phyloP scores from a whole-genome alignment of 2,888 invertebrate species.

The Cacoxenus indagator region DNA sequence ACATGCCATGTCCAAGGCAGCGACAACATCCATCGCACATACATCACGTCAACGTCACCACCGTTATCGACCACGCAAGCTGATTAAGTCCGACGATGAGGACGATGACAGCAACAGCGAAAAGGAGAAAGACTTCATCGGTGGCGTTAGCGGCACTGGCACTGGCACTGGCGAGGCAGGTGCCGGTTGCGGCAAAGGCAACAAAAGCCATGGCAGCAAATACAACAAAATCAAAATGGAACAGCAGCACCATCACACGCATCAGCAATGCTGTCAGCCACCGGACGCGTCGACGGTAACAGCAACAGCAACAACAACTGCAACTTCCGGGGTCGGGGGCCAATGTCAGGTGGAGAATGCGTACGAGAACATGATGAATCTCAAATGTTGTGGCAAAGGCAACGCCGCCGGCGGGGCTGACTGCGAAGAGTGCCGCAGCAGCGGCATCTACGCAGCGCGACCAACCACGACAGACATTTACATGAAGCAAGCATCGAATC shows the following conservation, averaged over 20 bases:
- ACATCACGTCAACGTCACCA: constrained; percentile 68
- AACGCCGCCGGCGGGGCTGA: constrained; percentile 30
- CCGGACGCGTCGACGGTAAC: background rate
- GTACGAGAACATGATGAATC: constrained; percentile 69
- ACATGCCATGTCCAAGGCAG: constrained; percentile 33
- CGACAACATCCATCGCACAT: constrained; percentile 54
- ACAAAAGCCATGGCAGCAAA: constrained; percentile 45
- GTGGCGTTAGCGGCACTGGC: background rate
- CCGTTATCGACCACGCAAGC: constrained; percentile 69
- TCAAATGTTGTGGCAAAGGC: constrained; percentile 59
- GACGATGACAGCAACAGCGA: constrained; percentile 70
- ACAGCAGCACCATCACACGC: constrained; percentile 32
- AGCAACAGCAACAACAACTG: constrained; percentile 39
- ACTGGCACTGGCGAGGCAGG: constrained; percentile 12
- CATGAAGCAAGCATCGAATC: constrained; percentile 68
- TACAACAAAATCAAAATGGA: constrained; percentile 56
- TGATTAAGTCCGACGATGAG: constrained; percentile 71
- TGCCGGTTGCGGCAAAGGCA: constrained; percentile 32
- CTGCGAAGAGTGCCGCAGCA: constrained; percentile 31
- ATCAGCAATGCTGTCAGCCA: constrained; percentile 38
- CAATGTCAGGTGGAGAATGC: constrained; percentile 56
- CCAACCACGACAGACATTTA: constrained; percentile 57
- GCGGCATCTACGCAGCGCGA: constrained; percentile 40
- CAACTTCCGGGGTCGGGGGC: constrained; percentile 6
- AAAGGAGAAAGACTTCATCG: constrained; percentile 47